phyloP scores from a whole-genome alignment of 2,113 vertebrate species.

The Saccopteryx bilineata region DNA sequence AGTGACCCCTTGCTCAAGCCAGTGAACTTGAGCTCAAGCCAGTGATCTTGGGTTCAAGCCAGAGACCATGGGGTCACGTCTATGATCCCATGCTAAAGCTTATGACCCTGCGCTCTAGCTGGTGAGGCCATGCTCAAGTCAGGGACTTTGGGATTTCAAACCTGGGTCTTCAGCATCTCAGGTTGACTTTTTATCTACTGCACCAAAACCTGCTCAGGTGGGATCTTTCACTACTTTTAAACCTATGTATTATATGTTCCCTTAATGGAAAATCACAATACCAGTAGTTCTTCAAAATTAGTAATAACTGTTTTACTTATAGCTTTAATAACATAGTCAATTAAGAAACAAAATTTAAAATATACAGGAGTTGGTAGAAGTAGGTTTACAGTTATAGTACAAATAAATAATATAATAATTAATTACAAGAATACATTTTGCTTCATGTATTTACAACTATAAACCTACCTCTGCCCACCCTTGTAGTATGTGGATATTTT shows the following conservation, averaged over 20 bases:
- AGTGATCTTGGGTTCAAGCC: too few relatives aligned
- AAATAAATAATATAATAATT: background rate
- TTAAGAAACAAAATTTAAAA: conserved; percentile 34
- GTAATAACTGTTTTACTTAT: background rate
- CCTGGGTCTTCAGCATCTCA: too few relatives aligned
- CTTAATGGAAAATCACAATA: background rate
- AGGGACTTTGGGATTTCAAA: too few relatives aligned
- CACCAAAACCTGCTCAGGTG: background rate
- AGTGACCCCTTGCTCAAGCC: too few relatives aligned
- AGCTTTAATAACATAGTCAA: background rate
- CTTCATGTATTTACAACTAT: background rate
- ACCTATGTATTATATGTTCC: background rate
- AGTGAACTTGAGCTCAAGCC: too few relatives aligned
- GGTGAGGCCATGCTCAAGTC: too few relatives aligned
- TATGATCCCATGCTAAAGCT: too few relatives aligned
- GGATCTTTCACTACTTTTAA: background rate
- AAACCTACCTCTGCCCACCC: background rate
- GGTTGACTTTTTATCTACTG: too few relatives aligned
- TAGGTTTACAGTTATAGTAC: background rate
- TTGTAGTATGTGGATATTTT: background rate
- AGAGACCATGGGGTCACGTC: too few relatives aligned
- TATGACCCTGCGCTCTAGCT: too few relatives aligned
- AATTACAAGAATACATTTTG: background rate
- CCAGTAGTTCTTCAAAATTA: background rate
- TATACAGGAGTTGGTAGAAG: background rate